A percentile compares a stretch with the other conserved stretches of the same genome.
Evolutionary conservation across 2,113 vertebrate genomes (phyloP).

Genomic region (Eretmochelys imbricata): DNA sequence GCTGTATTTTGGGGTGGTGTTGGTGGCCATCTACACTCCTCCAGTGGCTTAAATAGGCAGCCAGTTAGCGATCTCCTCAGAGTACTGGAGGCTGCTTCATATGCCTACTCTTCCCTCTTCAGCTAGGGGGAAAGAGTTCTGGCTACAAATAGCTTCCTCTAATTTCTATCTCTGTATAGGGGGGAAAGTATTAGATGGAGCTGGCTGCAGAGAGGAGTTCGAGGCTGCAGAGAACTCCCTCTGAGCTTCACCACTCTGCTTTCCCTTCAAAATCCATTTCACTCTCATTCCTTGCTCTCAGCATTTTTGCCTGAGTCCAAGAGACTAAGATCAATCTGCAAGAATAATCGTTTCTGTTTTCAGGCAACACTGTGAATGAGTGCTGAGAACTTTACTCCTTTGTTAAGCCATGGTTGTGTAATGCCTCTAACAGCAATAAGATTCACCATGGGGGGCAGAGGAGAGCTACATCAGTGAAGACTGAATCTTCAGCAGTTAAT

Average conservation of each 20-base stretch:
- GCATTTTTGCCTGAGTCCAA: background rate
- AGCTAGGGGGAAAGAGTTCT: background rate
- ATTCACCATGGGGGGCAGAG: fast-evolving
- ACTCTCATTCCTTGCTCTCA: background rate
- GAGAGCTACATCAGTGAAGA: background rate
- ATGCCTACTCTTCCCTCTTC: background rate
- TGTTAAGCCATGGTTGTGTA: background rate
- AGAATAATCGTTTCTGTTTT: background rate
- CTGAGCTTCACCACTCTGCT: background rate
- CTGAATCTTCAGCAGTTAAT: background rate
- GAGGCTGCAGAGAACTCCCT: background rate
- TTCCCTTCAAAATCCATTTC: background rate
- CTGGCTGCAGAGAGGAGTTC: background rate
- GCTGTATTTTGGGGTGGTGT: background rate
- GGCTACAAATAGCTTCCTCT: background rate
- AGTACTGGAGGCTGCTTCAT: background rate
- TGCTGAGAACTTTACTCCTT: background rate
- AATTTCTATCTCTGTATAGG: background rate
- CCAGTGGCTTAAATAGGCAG: background rate
- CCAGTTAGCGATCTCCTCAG: background rate
- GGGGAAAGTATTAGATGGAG: background rate
- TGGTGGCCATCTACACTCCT: background rate
- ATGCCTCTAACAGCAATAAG: constrained; percentile 10
- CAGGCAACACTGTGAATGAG: background rate
- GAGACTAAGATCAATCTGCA: background rate